These are phyloP conservation scores for Bathybates hornii DNA, from an alignment of 2,113 vertebrate genomes.

Conservation along the genomic window DNA sequence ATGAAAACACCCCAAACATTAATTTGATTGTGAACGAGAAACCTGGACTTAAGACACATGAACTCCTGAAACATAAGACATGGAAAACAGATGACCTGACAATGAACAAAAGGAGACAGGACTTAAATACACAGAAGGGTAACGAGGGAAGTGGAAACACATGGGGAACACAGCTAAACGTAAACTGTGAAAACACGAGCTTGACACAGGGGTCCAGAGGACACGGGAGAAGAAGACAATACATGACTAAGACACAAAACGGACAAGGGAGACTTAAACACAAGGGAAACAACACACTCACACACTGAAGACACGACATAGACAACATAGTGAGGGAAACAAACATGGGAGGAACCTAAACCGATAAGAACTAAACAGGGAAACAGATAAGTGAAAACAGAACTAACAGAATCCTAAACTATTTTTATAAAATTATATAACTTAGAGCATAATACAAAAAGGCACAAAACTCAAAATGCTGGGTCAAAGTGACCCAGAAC, in stretches of 20 bases:
- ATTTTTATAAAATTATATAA: neutral
- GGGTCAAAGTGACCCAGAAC: neutral
- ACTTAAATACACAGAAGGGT: neutral
- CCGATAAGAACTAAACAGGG: neutral
- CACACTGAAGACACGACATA: neutral
- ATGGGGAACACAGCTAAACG: neutral
- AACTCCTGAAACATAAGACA: neutral
- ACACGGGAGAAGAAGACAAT: neutral
- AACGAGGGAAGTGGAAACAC: neutral
- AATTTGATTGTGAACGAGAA: neutral
- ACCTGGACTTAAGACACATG: neutral
- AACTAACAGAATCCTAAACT: neutral
- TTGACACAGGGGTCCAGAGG: neutral
- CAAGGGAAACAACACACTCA: neutral
- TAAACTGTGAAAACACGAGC: neutral
- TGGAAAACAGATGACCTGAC: neutral
- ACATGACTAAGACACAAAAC: neutral
- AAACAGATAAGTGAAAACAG: neutral
- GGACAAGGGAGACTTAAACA: neutral
- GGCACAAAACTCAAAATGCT: neutral
- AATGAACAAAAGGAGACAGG: neutral
- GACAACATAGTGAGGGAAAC: neutral
- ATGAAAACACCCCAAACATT: neutral
- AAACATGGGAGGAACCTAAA: neutral
- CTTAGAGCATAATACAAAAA: neutral